Conservation (phyloP, 2,888 invertebrate species). For the Ctena decussata region DNA sequence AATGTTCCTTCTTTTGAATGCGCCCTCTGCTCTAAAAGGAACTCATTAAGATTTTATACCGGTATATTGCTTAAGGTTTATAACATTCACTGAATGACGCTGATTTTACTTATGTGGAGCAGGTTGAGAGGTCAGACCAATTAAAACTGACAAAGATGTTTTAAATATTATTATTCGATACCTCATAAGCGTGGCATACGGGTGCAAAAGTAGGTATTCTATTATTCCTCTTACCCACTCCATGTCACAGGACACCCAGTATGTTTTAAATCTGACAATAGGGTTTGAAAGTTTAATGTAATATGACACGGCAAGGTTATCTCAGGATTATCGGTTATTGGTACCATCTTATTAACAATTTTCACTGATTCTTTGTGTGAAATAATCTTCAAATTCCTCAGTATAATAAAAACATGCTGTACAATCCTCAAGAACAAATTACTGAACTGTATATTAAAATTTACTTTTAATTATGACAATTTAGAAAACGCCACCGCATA, state of each 20-base stretch:
- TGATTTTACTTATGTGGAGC: too few species aligned
- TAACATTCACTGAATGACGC: too few species aligned
- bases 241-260: neutral
- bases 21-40: too few species aligned
- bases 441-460: neutral
- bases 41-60: too few species aligned
- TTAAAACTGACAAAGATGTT: neutral
- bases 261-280: neutral
- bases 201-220: neutral
- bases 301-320: slow-evolving; percentile 41
- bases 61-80: too few species aligned
- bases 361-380: neutral
- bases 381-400: neutral
- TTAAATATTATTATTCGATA: neutral
- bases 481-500: neutral
- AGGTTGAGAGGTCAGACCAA: neutral
- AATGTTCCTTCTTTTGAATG: too few species aligned
- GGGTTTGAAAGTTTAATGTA: slow-evolving; percentile 8
- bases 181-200: neutral
- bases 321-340: slow-evolving; percentile 27
- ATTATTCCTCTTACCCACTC: neutral
- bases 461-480: neutral
- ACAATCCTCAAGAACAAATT: neutral
- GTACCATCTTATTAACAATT: slow-evolving; percentile 18
- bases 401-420: neutral